Evolutionary conservation across 2,113 vertebrate species (phyloP).

Genomic region (Nannobrachium achirus): DNA sequence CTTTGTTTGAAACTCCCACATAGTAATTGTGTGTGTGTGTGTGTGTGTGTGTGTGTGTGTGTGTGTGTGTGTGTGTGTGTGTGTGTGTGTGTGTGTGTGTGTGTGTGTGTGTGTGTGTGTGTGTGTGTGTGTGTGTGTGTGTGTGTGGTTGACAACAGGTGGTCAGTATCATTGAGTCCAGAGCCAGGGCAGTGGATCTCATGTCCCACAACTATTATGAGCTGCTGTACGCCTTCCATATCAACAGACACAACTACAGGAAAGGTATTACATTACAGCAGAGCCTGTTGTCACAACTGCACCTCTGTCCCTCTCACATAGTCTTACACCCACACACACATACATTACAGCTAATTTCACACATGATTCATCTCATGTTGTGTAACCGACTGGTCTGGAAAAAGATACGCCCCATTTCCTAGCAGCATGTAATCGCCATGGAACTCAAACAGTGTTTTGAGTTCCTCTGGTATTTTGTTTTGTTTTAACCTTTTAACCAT

Average conservation of each 20-base stretch:
- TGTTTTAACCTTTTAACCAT: no score
- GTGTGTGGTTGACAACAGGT: slow-evolving; percentile 76
- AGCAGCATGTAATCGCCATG: no score
- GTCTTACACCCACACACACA: no score
- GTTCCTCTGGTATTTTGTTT: no score
- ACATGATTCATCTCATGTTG: no score
- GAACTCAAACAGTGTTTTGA: no score
- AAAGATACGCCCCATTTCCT: no score
- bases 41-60: neutral
- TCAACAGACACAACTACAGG: slow-evolving; percentile 95
- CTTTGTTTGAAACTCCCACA: no score
- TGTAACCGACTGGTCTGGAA: no score
- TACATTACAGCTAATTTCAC: no score
- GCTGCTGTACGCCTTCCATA: slow-evolving; percentile 94
- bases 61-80: neutral
- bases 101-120: neutral
- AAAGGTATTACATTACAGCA: slow-evolving; percentile 81
- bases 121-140: slow-evolving; percentile 14
- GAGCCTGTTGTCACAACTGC: no score
- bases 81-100: neutral
- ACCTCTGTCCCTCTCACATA: no score
- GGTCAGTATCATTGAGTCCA: slow-evolving; percentile 92
- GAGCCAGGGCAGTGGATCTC: slow-evolving; percentile 90
- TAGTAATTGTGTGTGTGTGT: neutral
- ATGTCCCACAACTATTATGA: slow-evolving; percentile 97